These are phyloP conservation scores for Drosophila algonquin DNA, from an alignment of 2,888 invertebrate genomes.

Conservation along the genomic window DNA sequence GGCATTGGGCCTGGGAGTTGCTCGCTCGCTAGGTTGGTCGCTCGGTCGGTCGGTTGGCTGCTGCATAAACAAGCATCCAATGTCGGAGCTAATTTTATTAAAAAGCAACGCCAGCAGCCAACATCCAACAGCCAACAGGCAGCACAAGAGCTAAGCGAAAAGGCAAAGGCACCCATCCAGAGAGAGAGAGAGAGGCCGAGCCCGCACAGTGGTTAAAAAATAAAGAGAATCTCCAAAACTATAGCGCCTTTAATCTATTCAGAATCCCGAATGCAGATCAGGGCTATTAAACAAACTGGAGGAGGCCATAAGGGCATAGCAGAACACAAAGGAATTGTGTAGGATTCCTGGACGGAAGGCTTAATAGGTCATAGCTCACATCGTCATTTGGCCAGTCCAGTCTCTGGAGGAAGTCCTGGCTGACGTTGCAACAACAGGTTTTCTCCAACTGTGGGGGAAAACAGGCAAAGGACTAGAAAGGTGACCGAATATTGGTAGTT, in stretches of 20 bases:
- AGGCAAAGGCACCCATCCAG: constrained; percentile 36
- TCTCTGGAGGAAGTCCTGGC: no score
- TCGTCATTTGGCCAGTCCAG: background rate
- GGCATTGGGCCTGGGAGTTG: constrained; percentile 9
- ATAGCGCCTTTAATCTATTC: background rate
- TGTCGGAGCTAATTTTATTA: constrained; percentile 74
- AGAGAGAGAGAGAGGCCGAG: background rate
- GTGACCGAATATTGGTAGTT: background rate
- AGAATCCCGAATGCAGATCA: background rate
- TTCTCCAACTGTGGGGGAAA: background rate
- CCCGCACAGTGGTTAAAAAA: constrained; percentile 24
- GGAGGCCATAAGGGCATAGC: background rate
- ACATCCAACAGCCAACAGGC: background rate
- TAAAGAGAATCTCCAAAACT: background rate
- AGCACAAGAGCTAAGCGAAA: constrained; percentile 46
- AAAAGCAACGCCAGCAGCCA: constrained; percentile 63
- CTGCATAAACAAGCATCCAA: constrained; percentile 75
- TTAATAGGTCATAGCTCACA: background rate
- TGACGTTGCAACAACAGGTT: background rate
- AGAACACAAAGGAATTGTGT: background rate
- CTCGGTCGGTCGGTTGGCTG: constrained; percentile 38
- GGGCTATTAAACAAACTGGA: background rate
- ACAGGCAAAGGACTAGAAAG: background rate
- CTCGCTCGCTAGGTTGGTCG: background rate
- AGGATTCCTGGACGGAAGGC: background rate